phyloP scores from a whole-genome alignment of 2,797 vertebrate genomes.

The Agapornis canus region DNA sequence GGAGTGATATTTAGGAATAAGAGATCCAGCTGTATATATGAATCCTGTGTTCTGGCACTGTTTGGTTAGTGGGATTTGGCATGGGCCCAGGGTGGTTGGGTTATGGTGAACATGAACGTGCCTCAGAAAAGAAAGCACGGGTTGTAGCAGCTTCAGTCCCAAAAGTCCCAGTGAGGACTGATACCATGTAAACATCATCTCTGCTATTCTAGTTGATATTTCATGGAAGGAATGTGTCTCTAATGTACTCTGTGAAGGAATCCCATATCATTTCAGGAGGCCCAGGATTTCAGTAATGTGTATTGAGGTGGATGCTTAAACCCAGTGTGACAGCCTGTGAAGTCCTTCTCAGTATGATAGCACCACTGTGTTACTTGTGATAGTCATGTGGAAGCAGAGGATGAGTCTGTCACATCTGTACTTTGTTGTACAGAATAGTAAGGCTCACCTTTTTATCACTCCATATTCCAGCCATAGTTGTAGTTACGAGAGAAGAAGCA shows the following conservation, averaged over 20 bases:
- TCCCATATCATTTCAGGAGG: background rate
- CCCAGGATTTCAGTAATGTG: rapidly evolving
- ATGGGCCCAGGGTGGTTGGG: background rate
- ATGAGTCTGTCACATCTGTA: background rate
- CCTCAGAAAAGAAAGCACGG: rapidly evolving
- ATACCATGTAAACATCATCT: background rate
- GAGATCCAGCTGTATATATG: rapidly evolving
- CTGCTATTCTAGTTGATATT: background rate
- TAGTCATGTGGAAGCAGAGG: background rate
- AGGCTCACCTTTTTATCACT: background rate
- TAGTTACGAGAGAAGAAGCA: background rate
- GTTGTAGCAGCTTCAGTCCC: background rate
- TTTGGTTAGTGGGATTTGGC: background rate
- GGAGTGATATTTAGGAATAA: background rate
- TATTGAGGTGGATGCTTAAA: background rate
- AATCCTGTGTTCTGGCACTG: background rate
- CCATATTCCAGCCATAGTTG: background rate
- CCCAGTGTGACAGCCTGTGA: background rate
- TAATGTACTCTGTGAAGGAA: background rate
- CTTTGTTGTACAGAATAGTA: background rate
- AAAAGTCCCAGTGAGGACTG: background rate
- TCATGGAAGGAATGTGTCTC: background rate
- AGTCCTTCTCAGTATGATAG: background rate
- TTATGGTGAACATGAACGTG: no score
- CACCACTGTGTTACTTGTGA: rapidly evolving